Evolutionary conservation across 2,113 vertebrate genomes (phyloP), one percentile per base, ranked within the genome.

Genomic region (Ciconia maguari): DNA sequence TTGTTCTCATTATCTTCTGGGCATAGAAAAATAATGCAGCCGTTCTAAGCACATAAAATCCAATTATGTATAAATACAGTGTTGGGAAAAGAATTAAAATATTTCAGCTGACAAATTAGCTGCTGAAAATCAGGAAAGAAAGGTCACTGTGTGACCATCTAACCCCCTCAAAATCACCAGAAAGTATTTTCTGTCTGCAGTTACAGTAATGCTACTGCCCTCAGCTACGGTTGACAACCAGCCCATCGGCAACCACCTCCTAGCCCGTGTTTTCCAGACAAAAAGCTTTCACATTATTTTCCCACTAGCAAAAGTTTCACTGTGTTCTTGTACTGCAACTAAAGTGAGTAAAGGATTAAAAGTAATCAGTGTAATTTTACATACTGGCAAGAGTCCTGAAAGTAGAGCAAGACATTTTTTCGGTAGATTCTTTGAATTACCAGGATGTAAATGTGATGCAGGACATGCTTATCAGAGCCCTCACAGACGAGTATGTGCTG

Each of bases 61-160:
- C 14, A 74, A 75, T 85, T 83, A 85, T 19, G 13, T 52, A 41
- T 58, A 92, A 84, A 78, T 24, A 60, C 21, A 55, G 20, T 10
- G 18, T 27, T 75, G 48, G 55, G 26, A 81, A 91, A 94, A 94
- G 13, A 89, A 62, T 68, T 49, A 26, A 52, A 90, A 72, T 61
- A 61, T 72, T 88, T 94, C 24, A 20, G 46, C 27, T 69, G 75
- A 83, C 54, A 91, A 80, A 90, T 54, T 46, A 71, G 81, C 57
- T 49, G 52, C 83, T 94, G 88, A 80, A 88, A 97, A 96, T 86
- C 83, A 77, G 83, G 78, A 96, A 96, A 94, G 87, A 93, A 94
- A 93, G 80, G 92, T 95, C 79, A 84, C 18, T 27, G 24, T 65
- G 34, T n/a, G 44, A 61, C 58, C 70, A 70, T 61, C 51, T 70